Evolutionary conservation across 92 coral and sea anemone genomes (phyloP).

Genomic region (Phymanthus crucifer): DNA sequence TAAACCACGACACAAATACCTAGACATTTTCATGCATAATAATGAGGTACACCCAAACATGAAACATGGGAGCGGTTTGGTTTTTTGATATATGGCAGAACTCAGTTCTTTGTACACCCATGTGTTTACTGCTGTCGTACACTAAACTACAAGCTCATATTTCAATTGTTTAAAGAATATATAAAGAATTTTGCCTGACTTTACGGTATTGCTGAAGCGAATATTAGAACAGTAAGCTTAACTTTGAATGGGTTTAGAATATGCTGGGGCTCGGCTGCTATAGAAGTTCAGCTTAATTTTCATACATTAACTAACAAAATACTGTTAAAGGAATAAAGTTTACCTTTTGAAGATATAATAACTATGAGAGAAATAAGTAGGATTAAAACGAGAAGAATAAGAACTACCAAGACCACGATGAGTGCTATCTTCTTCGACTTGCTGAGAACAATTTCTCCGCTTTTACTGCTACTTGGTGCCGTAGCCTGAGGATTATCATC

Average conservation of each 20-base stretch:
- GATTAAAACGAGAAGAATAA: not conserved
- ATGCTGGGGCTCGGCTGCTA: not conserved
- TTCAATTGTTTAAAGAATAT: not conserved
- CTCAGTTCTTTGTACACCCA: not conserved
- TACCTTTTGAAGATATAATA: not conserved
- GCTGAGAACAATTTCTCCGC: not conserved
- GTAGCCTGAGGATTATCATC: not conserved
- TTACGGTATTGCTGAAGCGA: not conserved
- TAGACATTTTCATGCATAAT: not conserved
- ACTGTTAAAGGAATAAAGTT: not conserved
- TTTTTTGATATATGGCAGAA: not conserved
- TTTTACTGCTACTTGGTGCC: not conserved
- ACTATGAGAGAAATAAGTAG: not conserved
- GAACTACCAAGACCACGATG: conserved; percentile 3
- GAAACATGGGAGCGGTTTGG: not conserved
- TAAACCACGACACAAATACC: not conserved
- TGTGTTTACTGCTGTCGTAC: not conserved
- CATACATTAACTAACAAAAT: not conserved
- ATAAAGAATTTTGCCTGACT: not conserved
- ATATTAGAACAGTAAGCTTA: not conserved
- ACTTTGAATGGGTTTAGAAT: no score
- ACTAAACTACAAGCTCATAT: not conserved
- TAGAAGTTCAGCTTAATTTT: not conserved
- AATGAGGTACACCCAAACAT: not conserved
- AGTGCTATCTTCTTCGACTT: not conserved